A percentile compares a stretch with the other conserved stretches of the same genome.
These are phyloP conservation scores for Sinodicranocentrus sp. DNA, from an alignment of 2,888 invertebrate species.

Conservation along the genomic window DNA sequence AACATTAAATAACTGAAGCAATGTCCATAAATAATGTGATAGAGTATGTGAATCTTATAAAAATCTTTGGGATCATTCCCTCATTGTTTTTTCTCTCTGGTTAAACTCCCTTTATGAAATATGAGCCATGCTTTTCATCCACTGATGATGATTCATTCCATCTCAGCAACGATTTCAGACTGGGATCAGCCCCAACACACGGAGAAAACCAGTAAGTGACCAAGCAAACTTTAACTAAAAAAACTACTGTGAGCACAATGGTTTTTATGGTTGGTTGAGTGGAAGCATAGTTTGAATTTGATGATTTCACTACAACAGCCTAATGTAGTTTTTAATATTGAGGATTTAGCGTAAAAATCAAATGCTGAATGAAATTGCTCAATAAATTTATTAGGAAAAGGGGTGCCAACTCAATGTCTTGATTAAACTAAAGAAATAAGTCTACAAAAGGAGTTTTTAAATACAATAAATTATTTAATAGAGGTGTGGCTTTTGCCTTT, in stretches of 20 bases:
- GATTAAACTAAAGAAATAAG: slow-evolving; percentile 24
- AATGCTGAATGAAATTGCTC: too few species aligned
- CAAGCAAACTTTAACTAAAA: too few species aligned
- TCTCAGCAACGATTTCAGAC: too few species aligned
- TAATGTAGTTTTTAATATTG: too few species aligned
- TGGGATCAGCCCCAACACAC: too few species aligned
- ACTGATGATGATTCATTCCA: too few species aligned
- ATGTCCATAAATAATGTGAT: slow-evolving; percentile 38
- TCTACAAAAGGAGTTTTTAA: slow-evolving; percentile 22
- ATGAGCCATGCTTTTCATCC: not conserved
- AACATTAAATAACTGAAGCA: slow-evolving; percentile 3
- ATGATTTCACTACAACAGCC: too few species aligned
- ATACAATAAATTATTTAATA: slow-evolving; percentile 37
- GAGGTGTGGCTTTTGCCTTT: slow-evolving; percentile 56
- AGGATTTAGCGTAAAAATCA: too few species aligned
- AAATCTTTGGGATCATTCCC: not conserved
- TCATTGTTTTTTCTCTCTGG: not conserved
- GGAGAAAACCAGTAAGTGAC: too few species aligned
- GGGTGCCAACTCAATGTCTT: slow-evolving; percentile 18
- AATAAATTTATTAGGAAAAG: slow-evolving; percentile 15
- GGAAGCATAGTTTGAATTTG: too few species aligned
- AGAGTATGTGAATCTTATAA: not conserved
- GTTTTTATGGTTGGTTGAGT: too few species aligned
- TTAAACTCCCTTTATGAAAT: not conserved
- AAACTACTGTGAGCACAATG: too few species aligned